phyloP scores from a whole-genome alignment of 2,888 invertebrate genomes.

The Trypoxylon attenuatum region DNA sequence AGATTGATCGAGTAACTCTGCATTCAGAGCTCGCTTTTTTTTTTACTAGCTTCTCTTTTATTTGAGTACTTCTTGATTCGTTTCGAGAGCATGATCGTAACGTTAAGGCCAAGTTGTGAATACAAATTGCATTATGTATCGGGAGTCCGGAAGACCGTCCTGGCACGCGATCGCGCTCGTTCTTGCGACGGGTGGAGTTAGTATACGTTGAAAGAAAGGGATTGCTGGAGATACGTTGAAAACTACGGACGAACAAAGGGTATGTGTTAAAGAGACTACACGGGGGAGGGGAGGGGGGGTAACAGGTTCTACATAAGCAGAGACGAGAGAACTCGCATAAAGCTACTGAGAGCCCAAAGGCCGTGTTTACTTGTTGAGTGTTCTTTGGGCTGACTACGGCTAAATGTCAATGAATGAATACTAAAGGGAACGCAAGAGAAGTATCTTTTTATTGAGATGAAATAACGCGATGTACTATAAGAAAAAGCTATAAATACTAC shows the following conservation, averaged over 20 bases:
- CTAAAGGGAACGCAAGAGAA: constrained; percentile 37
- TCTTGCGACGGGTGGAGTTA: constrained; percentile 11
- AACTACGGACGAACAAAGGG: not conserved
- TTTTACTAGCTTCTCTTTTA: constrained; percentile 16
- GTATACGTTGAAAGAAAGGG: not conserved
- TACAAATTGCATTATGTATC: constrained; percentile 12
- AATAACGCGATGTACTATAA: constrained; percentile 68
- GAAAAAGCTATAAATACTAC: constrained; percentile 66
- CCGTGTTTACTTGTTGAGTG: constrained; percentile 73
- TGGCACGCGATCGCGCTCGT: constrained; percentile 29
- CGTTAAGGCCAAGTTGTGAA: constrained; percentile 30
- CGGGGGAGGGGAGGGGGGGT: constrained; percentile 21
- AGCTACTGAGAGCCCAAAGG: constrained; percentile 61
- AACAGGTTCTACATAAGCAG: constrained; percentile 28
- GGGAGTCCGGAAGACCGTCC: constrained; percentile 58
- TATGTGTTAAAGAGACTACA: constrained; percentile 16
- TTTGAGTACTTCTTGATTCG: constrained; percentile 31
- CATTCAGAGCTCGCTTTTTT: constrained; percentile 32
- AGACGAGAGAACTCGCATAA: constrained; percentile 10
- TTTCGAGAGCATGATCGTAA: constrained; percentile 16
- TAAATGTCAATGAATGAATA: constrained; percentile 53
- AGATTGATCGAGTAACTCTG: constrained; percentile 13
- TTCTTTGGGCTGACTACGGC: constrained; percentile 66
- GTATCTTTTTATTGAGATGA: constrained; percentile 65
- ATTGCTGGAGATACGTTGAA: too few species aligned